phyloP scores from a whole-genome alignment of 2,888 invertebrate genomes.

The Dynastes maya region DNA sequence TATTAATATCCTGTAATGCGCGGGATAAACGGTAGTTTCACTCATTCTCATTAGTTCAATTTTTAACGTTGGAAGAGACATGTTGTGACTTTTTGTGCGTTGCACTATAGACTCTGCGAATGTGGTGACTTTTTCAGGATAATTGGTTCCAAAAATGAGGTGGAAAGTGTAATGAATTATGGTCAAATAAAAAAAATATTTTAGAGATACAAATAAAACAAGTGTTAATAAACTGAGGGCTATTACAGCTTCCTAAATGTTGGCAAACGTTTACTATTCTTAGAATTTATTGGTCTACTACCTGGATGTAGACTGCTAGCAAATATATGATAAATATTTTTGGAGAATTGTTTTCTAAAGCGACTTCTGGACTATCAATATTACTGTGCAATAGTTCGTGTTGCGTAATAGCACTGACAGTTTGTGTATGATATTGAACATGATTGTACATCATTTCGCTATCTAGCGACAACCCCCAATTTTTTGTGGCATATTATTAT shows the following conservation, averaged over 20 bases:
- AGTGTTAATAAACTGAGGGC: neutral
- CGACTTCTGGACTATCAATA: no score
- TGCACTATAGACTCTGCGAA: neutral
- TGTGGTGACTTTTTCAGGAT: neutral
- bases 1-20: slow-evolving; percentile 35
- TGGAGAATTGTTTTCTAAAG: no score
- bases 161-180: no score
- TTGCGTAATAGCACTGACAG: no score
- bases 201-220: neutral
- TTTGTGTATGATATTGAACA: no score
- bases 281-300: neutral
- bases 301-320: neutral
- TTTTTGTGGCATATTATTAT: no score
- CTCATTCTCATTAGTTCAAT: slow-evolving; percentile 30
- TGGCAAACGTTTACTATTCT: slow-evolving; percentile 3
- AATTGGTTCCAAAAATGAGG: no score
- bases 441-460: no score
- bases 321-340: neutral
- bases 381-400: no score
- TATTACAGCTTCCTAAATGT: neutral
- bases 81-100: neutral
- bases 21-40: slow-evolving; percentile 22
- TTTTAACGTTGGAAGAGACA: slow-evolving; percentile 13
- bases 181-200: no score
- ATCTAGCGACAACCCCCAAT: no score